These are phyloP conservation scores for Pogona vitticeps DNA, from an alignment of 2,113 vertebrate species.

Conservation along the genomic window DNA sequence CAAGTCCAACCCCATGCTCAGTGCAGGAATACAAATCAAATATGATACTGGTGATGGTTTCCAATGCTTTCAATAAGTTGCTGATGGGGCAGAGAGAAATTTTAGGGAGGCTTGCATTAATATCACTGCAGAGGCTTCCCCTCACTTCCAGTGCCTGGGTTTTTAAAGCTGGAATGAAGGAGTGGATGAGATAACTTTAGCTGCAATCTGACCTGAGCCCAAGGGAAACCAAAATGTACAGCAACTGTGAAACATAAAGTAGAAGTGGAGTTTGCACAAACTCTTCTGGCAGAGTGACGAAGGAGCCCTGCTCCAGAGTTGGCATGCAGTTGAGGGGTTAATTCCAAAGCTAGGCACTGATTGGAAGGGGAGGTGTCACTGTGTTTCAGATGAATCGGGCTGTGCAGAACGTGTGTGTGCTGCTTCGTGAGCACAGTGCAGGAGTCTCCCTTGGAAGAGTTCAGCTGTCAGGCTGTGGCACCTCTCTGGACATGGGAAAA, in stretches of 20 bases:
- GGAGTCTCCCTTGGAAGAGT: background rate
- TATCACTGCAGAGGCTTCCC: background rate
- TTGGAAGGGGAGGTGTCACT: conserved; percentile 55
- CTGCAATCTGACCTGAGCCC: background rate
- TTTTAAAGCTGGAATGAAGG: background rate
- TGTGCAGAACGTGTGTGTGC: conserved; percentile 6
- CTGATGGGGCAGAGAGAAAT: background rate
- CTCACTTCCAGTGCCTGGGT: background rate
- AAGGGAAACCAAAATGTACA: background rate
- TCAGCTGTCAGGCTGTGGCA: conserved; percentile 18
- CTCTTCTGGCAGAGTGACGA: background rate
- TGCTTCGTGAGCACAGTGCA: conserved; percentile 40
- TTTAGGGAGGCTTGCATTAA: no score
- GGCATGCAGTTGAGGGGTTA: conserved; percentile 59
- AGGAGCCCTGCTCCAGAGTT: background rate
- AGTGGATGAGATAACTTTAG: background rate
- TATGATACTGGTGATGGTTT: background rate
- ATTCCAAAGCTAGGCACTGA: conserved; percentile 30
- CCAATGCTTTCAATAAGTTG: background rate
- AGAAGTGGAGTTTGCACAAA: background rate
- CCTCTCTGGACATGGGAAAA: conserved; percentile 57
- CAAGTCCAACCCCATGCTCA: no score
- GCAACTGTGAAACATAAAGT: background rate
- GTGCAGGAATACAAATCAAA: no score
- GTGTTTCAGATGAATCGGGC: conserved; percentile 49